A percentile compares a stretch with the other conserved stretches of the same genome.
phyloP scores from a whole-genome alignment of 2,888 invertebrate genomes.

The Papilio gigon region DNA sequence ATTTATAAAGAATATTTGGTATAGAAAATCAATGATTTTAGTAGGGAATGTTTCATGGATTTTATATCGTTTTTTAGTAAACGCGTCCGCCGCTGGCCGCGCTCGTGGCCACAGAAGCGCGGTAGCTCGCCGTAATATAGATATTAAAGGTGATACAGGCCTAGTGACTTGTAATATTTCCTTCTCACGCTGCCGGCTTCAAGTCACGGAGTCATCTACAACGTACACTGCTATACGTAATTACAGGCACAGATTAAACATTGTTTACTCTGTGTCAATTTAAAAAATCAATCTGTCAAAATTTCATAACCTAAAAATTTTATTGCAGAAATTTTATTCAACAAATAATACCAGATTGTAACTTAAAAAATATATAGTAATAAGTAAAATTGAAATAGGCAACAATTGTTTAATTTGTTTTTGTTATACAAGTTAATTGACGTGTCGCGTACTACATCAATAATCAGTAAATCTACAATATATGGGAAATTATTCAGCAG shows the following conservation, averaged over 20 bases:
- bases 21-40: too few species aligned
- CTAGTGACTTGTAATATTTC: conserved; percentile 52
- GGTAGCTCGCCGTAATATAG: conserved; percentile 52
- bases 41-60: too few species aligned
- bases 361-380: neutral
- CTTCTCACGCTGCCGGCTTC: conserved; percentile 47
- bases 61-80: neutral
- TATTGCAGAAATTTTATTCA: neutral
- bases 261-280: neutral
- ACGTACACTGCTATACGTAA: neutral
- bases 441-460: too few species aligned
- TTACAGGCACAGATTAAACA: conserved; percentile 2
- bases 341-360: neutral
- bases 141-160: conserved; percentile 55
- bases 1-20: too few species aligned
- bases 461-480: neutral
- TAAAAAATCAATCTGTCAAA: neutral
- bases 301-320: neutral
- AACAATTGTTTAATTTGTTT: too few species aligned
- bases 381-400: too few species aligned
- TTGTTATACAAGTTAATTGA: too few species aligned
- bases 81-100: conserved; percentile 14
- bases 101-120: conserved; percentile 47
- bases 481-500: neutral
- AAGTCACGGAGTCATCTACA: conserved; percentile 13